These are phyloP conservation scores for Pseudomyrmex sp. DNA, from an alignment of 1,140 invertebrate genomes.

Conservation along the genomic window DNA sequence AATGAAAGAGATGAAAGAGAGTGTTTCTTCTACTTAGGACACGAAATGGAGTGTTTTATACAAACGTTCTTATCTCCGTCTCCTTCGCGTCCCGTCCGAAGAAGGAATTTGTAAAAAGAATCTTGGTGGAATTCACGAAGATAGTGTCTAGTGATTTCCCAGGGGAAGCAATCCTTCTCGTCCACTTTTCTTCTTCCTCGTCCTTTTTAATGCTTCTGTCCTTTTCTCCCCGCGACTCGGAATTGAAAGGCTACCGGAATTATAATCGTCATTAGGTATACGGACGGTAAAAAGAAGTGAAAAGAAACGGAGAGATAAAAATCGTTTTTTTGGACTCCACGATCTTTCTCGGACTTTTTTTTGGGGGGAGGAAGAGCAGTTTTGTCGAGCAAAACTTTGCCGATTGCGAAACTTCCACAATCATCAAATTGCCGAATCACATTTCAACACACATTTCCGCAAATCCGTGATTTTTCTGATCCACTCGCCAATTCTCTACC, in stretches of 20 bases:
- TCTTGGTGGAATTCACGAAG: conserved; percentile 60
- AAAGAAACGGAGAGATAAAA: not conserved
- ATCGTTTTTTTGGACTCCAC: not conserved
- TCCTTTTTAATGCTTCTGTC: not conserved
- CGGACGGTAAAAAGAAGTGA: too few species aligned
- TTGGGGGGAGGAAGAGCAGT: not conserved
- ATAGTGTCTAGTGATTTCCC: conserved; percentile 70
- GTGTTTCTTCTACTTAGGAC: conserved; percentile 8
- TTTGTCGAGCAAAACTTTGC: not conserved
- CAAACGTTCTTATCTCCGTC: conserved; percentile 25
- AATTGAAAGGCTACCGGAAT: conserved; percentile 61
- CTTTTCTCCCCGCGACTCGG: not conserved
- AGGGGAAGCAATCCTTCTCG: conserved; percentile 61
- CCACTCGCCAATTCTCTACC: not conserved
- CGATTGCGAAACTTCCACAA: not conserved
- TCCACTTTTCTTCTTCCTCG: not conserved
- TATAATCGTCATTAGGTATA: conserved; percentile 40
- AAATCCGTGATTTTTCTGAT: not conserved
- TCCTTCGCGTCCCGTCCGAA: conserved; percentile 7
- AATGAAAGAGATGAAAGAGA: conserved; percentile 32
- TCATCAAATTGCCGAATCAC: not conserved
- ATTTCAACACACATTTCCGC: too few species aligned
- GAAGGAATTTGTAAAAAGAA: conserved; percentile 60
- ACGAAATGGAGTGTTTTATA: conserved; percentile 53
- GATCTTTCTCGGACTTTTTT: not conserved